Evolutionary conservation across 2,113 vertebrate genomes (phyloP).

Genomic region (Brachyhypopomus gauderio): DNA sequence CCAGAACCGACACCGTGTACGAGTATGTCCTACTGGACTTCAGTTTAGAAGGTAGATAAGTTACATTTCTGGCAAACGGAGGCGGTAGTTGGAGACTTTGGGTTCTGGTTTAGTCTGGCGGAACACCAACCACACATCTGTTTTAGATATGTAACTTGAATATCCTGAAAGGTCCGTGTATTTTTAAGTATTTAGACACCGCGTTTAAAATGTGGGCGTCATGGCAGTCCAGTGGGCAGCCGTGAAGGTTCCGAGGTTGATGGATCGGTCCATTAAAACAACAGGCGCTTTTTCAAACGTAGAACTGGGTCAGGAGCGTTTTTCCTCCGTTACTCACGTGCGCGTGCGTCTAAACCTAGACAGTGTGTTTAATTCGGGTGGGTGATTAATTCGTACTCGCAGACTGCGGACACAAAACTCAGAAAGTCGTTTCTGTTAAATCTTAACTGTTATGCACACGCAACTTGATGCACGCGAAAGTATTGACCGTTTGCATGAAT

Average conservation of each 20-base stretch:
- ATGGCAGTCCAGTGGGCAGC: not conserved
- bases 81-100: too few relatives aligned
- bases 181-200: too few relatives aligned
- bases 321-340: conserved; percentile 11
- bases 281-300: not conserved
- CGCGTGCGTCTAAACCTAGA: too few relatives aligned
- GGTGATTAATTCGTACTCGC: too few relatives aligned
- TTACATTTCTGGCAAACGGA: not conserved
- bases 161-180: not conserved
- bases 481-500: too few relatives aligned
- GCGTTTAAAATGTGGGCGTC: not conserved
- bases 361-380: too few relatives aligned
- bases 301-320: conserved; percentile 65
- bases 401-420: too few relatives aligned
- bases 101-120: not conserved
- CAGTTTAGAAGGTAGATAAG: conserved; percentile 86
- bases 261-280: conserved; percentile 1
- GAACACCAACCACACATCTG: not conserved
- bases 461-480: too few relatives aligned
- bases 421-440: too few relatives aligned
- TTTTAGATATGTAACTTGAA: not conserved
- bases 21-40: conserved; percentile 96
- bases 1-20: conserved; percentile 85
- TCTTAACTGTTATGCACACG: too few relatives aligned
- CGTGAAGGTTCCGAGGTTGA: not conserved